These are phyloP conservation scores for Holothuria scabra DNA, from an alignment of 53 echinoderm and acorn worm species.

Conservation along the genomic window DNA sequence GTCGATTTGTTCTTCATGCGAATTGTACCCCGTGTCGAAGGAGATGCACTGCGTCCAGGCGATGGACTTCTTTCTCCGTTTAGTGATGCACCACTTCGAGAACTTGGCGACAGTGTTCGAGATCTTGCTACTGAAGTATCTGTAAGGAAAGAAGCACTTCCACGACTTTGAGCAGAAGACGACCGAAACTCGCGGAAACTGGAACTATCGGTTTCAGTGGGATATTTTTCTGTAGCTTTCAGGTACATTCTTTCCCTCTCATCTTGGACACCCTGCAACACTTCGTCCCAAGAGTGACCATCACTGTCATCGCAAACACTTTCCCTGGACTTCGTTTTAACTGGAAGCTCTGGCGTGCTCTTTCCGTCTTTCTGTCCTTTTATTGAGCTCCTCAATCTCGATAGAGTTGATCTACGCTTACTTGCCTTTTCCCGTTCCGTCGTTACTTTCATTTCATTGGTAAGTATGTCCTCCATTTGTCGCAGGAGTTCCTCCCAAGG, in stretches of 20 bases:
- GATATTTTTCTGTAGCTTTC: no score
- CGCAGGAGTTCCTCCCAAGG: conserved; percentile 23
- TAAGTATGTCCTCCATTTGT: conserved; percentile 24
- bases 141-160: background rate
- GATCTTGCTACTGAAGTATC: no score
- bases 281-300: conserved; percentile 1
- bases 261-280: conserved; percentile 4
- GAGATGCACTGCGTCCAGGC: background rate
- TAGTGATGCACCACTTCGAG: background rate
- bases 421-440: background rate
- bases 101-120: background rate
- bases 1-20: conserved; percentile 18
- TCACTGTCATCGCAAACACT: conserved; percentile 1
- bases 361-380: conserved; percentile 16
- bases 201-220: background rate
- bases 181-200: background rate
- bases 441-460: background rate
- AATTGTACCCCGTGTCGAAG: background rate
- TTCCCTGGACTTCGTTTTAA: background rate
- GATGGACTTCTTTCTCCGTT: conserved; percentile 7
- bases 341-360: background rate
- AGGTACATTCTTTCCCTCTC: background rate
- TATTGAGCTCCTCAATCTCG: conserved; percentile 18
- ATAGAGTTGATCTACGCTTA: conserved; percentile 17
- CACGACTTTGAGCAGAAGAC: conserved; percentile 9